A percentile compares a stretch with the other conserved stretches of the same genome.
phyloP scores from a whole-genome alignment of 2,797 vertebrate species.

The Sphenopsis melanotis region DNA sequence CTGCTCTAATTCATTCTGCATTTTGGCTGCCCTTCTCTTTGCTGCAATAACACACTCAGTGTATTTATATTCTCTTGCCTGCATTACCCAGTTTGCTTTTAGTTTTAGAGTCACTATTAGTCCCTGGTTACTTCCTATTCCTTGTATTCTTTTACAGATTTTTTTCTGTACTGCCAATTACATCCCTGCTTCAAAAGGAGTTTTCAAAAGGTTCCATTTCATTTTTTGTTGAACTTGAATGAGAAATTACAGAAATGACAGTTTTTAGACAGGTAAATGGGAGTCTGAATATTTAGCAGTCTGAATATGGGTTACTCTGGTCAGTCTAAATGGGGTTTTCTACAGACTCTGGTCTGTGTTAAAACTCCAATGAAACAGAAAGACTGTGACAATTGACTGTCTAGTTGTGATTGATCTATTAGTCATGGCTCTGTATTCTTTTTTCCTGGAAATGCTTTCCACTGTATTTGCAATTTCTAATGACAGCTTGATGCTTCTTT shows the following conservation, averaged over 20 bases:
- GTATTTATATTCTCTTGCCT: neutral
- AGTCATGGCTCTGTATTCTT: neutral
- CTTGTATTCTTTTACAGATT: neutral
- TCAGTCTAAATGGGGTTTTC: neutral
- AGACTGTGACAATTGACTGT: neutral
- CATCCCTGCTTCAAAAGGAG: neutral
- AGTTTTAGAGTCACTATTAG: neutral
- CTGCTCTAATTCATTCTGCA: conserved; percentile 15
- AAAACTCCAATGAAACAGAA: neutral
- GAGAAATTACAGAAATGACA: neutral
- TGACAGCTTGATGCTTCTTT: neutral
- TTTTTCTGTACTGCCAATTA: neutral
- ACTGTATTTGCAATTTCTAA: neutral
- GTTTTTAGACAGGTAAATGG: neutral
- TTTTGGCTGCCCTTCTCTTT: conserved; percentile 44
- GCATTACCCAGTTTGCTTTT: neutral
- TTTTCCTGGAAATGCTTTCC: neutral
- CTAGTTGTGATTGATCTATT: neutral
- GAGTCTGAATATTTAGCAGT: neutral
- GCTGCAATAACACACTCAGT: neutral
- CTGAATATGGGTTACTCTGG: neutral
- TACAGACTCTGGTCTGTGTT: neutral
- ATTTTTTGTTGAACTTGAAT: neutral
- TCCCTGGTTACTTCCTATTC: neutral
- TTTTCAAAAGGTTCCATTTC: neutral